These are phyloP conservation scores for Sceliomorpha sp. DNA, from an alignment of 2,888 invertebrate genomes.

Conservation along the genomic window DNA sequence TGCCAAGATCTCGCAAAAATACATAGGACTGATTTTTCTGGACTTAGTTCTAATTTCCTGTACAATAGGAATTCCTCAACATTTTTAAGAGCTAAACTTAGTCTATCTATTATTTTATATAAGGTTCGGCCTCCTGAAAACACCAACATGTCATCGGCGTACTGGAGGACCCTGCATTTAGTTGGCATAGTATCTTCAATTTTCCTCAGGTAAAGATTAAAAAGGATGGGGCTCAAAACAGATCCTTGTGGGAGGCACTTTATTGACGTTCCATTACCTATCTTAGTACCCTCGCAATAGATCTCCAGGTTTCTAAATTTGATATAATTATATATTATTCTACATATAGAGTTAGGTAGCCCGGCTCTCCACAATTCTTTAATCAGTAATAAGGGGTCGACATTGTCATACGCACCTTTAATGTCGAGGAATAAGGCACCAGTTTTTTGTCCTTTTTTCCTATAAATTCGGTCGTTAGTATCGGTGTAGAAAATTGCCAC, in stretches of 20 bases:
- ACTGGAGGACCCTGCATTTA: neutral
- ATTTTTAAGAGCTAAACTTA: neutral
- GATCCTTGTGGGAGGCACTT: neutral
- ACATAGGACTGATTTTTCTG: neutral
- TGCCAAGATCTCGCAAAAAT: neutral
- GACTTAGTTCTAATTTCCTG: neutral
- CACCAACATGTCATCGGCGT: neutral
- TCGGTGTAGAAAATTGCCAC: neutral
- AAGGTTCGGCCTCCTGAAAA: neutral
- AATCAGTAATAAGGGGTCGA: neutral
- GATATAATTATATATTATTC: constrained; percentile 3
- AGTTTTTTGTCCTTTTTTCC: neutral
- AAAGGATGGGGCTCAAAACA: neutral
- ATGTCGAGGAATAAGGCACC: constrained; percentile 9
- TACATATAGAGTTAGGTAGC: neutral
- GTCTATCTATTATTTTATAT: neutral
- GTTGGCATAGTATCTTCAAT: neutral
- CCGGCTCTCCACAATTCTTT: constrained; percentile 10
- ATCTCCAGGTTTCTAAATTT: neutral
- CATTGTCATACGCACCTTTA: constrained; percentile 16
- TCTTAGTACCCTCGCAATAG: neutral
- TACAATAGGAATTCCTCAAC: neutral
- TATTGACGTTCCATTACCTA: neutral
- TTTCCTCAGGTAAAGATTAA: neutral
- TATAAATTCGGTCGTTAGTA: too few relatives aligned